These are phyloP conservation scores for Thecocarcelia acutangulata DNA, from an alignment of 2,888 invertebrate species.

Conservation along the genomic window DNA sequence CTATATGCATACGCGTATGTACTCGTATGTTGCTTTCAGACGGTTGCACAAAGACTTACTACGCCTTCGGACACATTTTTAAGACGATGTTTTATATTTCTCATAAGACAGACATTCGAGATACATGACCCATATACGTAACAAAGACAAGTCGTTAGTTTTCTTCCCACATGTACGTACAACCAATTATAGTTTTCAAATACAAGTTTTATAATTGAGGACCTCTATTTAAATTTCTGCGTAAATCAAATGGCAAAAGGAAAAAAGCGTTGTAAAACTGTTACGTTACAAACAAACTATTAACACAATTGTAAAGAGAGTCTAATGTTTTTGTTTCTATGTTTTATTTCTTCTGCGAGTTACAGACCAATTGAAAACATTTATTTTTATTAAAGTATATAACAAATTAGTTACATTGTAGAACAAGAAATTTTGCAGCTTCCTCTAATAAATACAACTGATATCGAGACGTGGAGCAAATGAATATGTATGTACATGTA, in stretches of 20 bases:
- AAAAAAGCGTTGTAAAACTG: conserved; percentile 26
- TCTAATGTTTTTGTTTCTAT: not conserved
- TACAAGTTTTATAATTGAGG: conserved; percentile 8
- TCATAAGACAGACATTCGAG: conserved; percentile 8
- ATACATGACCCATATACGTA: conserved; percentile 38
- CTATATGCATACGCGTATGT: not conserved
- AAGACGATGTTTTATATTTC: not conserved
- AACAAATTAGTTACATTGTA: conserved; percentile 67
- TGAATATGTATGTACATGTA: not conserved
- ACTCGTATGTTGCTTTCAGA: not conserved
- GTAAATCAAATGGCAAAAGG: conserved; percentile 8
- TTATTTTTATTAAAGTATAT: conserved; percentile 48
- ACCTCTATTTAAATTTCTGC: conserved; percentile 33
- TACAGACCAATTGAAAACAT: conserved; percentile 39
- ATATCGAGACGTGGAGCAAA: conserved; percentile 27
- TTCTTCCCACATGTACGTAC: conserved; percentile 34
- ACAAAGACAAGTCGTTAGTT: not conserved
- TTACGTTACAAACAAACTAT: conserved; percentile 28
- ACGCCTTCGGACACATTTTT: conserved; percentile 29
- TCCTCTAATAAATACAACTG: conserved; percentile 58
- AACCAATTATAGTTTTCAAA: conserved; percentile 36
- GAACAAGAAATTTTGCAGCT: conserved; percentile 63
- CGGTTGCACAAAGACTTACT: conserved; percentile 20
- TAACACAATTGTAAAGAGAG: conserved; percentile 38
- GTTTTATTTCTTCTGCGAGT: not conserved